phyloP scores from a whole-genome alignment of 2,888 invertebrate species.

The Taenaris catops region DNA sequence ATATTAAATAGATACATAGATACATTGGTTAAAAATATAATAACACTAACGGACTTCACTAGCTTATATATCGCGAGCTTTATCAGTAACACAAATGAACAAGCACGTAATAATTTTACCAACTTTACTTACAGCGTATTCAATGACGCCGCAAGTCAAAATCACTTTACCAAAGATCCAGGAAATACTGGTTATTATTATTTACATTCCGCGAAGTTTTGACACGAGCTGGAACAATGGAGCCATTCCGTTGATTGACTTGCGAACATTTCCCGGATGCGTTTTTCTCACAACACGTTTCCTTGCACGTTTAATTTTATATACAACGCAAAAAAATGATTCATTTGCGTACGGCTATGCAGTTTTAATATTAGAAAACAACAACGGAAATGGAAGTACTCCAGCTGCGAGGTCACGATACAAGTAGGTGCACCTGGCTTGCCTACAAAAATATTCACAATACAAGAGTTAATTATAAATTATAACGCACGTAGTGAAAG shows the following conservation, averaged over 20 bases:
- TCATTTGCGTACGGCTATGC: slow-evolving; percentile 13
- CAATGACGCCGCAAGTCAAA: slow-evolving; percentile 1
- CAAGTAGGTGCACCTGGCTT: no score
- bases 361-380: slow-evolving; percentile 3
- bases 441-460: no score
- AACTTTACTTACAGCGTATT: slow-evolving; percentile 2
- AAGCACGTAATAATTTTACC: slow-evolving; percentile 1
- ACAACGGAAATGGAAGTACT: slow-evolving; percentile 4
- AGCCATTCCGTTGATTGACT: slow-evolving; percentile 20
- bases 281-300: slow-evolving; percentile 25
- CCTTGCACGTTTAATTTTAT: slow-evolving; percentile 22
- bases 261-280: slow-evolving; percentile 21
- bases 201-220: slow-evolving; percentile 20
- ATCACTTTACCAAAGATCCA: slow-evolving; percentile 4
- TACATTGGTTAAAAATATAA: no score
- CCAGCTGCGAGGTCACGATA: no score
- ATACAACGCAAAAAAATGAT: slow-evolving; percentile 15
- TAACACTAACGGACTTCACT: no score
- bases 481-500: no score
- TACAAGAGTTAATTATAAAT: no score
- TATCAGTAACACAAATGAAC: slow-evolving; percentile 6
- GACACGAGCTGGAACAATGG: slow-evolving; percentile 20
- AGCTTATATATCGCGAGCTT: background rate
- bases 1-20: no score
- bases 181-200: slow-evolving; percentile 7